These are phyloP conservation scores for Dipodomys stephensi DNA, from an alignment of 2,113 vertebrate genomes.

Conservation along the genomic window DNA sequence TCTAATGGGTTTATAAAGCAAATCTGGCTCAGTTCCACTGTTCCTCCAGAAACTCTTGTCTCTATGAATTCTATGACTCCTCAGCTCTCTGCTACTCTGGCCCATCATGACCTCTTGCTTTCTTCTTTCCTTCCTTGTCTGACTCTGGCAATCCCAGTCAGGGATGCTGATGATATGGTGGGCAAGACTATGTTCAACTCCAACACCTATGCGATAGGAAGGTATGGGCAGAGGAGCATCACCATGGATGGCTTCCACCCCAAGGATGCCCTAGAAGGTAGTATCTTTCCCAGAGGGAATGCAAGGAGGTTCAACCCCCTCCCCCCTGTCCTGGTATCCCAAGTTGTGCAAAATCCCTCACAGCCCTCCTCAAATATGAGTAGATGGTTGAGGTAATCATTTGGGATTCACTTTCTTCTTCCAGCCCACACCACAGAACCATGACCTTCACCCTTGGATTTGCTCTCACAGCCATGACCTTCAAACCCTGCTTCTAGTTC, in stretches of 20 bases:
- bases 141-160: not conserved
- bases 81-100: not conserved
- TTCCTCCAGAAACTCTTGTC: not conserved
- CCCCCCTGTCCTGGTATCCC: not conserved
- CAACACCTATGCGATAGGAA: not conserved
- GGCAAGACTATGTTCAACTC: not conserved
- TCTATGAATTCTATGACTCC: not conserved
- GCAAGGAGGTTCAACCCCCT: not conserved
- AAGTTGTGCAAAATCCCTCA: too few relatives aligned
- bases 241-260: not conserved
- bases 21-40: not conserved
- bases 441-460: not conserved
- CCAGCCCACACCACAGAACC: not conserved
- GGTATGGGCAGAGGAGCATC: not conserved
- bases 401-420: not conserved
- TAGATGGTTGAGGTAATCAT: fast-evolving
- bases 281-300: not conserved
- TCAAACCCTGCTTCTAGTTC: not conserved
- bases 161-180: not conserved
- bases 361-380: not conserved
- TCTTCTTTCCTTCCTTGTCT: not conserved
- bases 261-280: not conserved
- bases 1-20: not conserved
- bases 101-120: not conserved
- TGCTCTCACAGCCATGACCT: not conserved